These are phyloP conservation scores for Cataglyphis livida DNA, from an alignment of 2,888 invertebrate species.

Conservation along the genomic window DNA sequence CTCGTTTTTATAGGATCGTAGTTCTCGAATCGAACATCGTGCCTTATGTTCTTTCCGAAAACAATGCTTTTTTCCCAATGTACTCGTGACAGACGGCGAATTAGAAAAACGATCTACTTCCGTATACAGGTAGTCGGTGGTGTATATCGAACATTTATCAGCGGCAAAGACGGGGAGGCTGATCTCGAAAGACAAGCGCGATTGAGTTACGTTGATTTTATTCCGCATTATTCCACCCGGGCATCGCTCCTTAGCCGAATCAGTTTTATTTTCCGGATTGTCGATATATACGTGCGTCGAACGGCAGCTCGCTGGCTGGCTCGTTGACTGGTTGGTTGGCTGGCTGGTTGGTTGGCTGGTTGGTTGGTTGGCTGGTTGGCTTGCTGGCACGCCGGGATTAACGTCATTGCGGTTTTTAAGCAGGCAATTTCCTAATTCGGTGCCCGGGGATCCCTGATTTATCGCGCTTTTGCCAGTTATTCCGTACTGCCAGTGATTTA, in stretches of 20 bases:
- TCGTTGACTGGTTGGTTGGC: slow-evolving; percentile 57
- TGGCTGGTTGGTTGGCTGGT: slow-evolving; percentile 45
- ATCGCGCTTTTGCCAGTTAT: slow-evolving; percentile 76
- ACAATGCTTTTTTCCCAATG: slow-evolving; percentile 5
- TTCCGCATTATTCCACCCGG: slow-evolving; percentile 81
- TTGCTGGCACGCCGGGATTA: slow-evolving; percentile 78
- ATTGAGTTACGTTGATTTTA: slow-evolving; percentile 86
- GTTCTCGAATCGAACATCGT: neutral
- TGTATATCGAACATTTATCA: slow-evolving; percentile 79
- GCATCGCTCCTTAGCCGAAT: slow-evolving; percentile 63
- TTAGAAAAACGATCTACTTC: slow-evolving; percentile 70
- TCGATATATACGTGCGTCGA: slow-evolving; percentile 48
- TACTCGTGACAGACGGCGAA: slow-evolving; percentile 62
- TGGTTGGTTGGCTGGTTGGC: slow-evolving; percentile 52
- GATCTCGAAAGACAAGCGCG: slow-evolving; percentile 83
- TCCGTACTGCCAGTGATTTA: slow-evolving; percentile 72
- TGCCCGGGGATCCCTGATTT: slow-evolving; percentile 77
- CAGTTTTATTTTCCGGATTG: slow-evolving; percentile 69
- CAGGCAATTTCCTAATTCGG: slow-evolving; percentile 85
- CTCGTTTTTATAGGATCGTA: neutral
- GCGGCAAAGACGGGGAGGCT: slow-evolving; percentile 74
- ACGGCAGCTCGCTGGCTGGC: slow-evolving; percentile 55
- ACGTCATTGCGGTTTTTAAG: slow-evolving; percentile 85
- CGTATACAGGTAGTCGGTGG: slow-evolving; percentile 68
- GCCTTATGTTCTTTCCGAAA: neutral